These are phyloP conservation scores for Bombycilla garrulus DNA, from an alignment of 2,113 vertebrate species.

Conservation along the genomic window DNA sequence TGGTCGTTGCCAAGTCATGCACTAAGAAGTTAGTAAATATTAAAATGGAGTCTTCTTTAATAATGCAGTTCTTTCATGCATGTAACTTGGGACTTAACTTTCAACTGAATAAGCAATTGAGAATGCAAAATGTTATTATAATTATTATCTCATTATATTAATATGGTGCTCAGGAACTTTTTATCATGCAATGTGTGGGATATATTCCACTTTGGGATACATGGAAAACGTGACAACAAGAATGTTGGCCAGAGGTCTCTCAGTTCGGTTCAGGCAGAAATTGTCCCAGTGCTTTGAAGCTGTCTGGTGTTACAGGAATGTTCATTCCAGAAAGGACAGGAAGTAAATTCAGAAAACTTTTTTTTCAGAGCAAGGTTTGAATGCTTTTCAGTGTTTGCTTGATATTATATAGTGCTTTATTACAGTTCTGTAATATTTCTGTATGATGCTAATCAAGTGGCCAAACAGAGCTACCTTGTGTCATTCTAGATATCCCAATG, in stretches of 20 bases:
- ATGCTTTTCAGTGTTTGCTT: background rate
- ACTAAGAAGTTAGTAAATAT: conserved; percentile 50
- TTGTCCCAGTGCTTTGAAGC: background rate
- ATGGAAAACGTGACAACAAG: background rate
- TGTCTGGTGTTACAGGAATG: background rate
- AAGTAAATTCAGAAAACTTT: background rate
- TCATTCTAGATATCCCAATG: background rate
- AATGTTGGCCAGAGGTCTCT: background rate
- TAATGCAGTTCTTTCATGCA: background rate
- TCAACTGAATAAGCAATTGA: conserved; percentile 26
- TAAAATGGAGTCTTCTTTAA: conserved; percentile 37
- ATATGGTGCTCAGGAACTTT: background rate
- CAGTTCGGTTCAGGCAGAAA: background rate
- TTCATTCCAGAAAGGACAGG: background rate
- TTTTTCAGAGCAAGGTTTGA: background rate
- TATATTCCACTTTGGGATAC: background rate
- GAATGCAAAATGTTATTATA: conserved; percentile 26
- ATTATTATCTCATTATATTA: background rate
- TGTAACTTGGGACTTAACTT: conserved; percentile 30
- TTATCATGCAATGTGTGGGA: background rate
- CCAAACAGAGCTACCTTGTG: background rate
- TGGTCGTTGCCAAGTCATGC: conserved; percentile 28
- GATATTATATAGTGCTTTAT: background rate
- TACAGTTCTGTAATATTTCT: background rate
- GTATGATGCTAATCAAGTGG: background rate